Base-by-base conservation (phyloP, 2,888 invertebrate genomes). In the Drosophila anomelani region DNA sequence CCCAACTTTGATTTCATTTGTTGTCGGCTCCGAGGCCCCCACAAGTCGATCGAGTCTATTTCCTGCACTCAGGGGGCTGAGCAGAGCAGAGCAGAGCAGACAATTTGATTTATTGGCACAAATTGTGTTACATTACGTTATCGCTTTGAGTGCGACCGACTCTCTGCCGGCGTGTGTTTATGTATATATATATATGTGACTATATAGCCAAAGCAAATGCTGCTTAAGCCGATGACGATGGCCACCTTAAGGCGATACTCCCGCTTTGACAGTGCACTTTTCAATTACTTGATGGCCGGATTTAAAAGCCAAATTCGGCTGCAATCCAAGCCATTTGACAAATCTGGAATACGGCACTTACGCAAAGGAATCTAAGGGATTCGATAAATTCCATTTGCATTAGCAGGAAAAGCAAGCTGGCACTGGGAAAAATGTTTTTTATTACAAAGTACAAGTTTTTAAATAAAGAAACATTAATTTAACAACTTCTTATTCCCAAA, bases 41-140 rank as follows among this genome's bases (percentile, higher is more conserved):
- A 4, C 26, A 36, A 59, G 54, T 39, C 59, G 51, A 44, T 29
- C 58, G 23, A 43, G 51, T 70, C 56, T 56, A 61, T 63, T 54
- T 75, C 64, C 74, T 59, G 68, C 72, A 75, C 51, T 63, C 36
- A 15, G 39, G 46, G 44, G 26, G n/a, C 34, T 51, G 39, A 26
- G 55, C 70, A 70, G 34, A 29, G 51, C 75, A 76, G 77, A 78
- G 55, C 70, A 70, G 12, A 29, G 51, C 75, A 76, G 77, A 78
- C 85, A 87, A 85, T 85, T 87, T 85, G 85, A 85, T 87, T 85
- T 85, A 85, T 85, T 80, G 74, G 78, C 85, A 77, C 88, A 87
- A 87, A 85, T 85, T 85, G 81, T 77, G 78, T 76, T 78, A 81
- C 83, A 83, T 85, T 87, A 82, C 81, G 78, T 79, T 87, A 85